A percentile compares a stretch with the other conserved stretches of the same genome.
Evolutionary conservation across 2,113 vertebrate genomes (phyloP).

Genomic region (Saguinus imperator): DNA sequence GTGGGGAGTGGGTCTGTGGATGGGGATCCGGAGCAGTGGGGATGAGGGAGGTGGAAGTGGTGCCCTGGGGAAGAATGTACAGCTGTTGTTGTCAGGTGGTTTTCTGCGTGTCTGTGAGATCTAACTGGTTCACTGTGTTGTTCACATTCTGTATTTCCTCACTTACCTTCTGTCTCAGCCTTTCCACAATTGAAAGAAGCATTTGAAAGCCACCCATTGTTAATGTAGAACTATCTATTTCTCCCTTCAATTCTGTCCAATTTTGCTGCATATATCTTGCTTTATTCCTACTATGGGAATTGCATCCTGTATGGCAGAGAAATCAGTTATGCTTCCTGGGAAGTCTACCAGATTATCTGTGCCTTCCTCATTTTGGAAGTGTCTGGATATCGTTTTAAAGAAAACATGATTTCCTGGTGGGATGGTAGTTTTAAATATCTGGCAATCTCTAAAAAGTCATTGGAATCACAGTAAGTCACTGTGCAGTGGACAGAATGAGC

Average conservation of each 20-base stretch:
- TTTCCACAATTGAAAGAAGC: background rate
- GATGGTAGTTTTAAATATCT: background rate
- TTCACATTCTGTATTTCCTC: background rate
- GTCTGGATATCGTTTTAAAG: background rate
- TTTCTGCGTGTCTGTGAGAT: background rate
- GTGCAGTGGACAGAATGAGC: background rate
- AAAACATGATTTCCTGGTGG: background rate
- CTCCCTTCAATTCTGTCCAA: background rate
- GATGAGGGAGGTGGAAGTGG: background rate
- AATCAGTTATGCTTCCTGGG: background rate
- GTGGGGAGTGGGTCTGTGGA: rapidly evolving
- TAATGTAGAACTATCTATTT: background rate
- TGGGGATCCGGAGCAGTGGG: background rate
- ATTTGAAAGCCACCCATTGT: background rate
- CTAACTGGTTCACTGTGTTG: background rate
- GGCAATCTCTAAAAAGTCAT: background rate
- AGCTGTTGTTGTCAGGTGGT: background rate
- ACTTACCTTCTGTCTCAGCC: background rate
- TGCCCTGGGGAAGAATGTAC: background rate
- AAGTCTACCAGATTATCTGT: background rate
- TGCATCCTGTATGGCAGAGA: background rate
- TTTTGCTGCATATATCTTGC: background rate
- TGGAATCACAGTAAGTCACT: background rate
- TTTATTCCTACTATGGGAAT: background rate
- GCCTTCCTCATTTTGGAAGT: background rate